phyloP scores from a whole-genome alignment of 2,888 invertebrate genomes.

The Eulithis testata region DNA sequence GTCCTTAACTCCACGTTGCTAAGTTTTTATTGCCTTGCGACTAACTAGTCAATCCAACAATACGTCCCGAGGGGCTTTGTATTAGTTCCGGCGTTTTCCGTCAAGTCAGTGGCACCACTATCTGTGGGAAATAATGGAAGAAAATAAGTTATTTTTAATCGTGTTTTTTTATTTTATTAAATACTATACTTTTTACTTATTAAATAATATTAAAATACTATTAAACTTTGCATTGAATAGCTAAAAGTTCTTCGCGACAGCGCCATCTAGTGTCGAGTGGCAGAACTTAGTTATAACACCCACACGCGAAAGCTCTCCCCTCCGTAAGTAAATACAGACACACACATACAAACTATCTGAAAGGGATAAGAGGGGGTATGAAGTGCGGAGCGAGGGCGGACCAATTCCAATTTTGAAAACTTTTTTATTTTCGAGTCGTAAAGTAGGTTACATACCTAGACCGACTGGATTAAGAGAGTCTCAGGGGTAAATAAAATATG shows the following conservation, averaged over 20 bases:
- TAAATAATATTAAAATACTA: background rate
- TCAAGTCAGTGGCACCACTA: constrained; percentile 59
- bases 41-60: constrained; percentile 36
- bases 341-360: constrained; percentile 45
- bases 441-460: constrained; percentile 8
- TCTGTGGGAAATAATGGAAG: constrained; percentile 22
- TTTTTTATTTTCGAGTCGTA: constrained; percentile 24
- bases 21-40: constrained; percentile 62
- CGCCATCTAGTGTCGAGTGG: constrained; percentile 77
- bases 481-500: background rate
- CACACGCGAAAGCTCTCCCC: constrained; percentile 42
- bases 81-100: constrained; percentile 66
- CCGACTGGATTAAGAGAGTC: constrained; percentile 9
- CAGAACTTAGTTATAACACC: constrained; percentile 54
- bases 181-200: background rate
- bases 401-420: constrained; percentile 42
- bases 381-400: constrained; percentile 38
- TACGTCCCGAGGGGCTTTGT: constrained; percentile 38
- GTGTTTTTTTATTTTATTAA: background rate
- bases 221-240: background rate
- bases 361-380: constrained; percentile 43
- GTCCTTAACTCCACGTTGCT: constrained; percentile 54
- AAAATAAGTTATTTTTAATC: background rate
- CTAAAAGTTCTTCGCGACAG: constrained; percentile 35
- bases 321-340: constrained; percentile 45